A percentile compares a stretch with the other conserved stretches of the same genome.
These are phyloP conservation scores for Amblyornis subalaris DNA, from an alignment of 2,113 vertebrate genomes.

Conservation along the genomic window DNA sequence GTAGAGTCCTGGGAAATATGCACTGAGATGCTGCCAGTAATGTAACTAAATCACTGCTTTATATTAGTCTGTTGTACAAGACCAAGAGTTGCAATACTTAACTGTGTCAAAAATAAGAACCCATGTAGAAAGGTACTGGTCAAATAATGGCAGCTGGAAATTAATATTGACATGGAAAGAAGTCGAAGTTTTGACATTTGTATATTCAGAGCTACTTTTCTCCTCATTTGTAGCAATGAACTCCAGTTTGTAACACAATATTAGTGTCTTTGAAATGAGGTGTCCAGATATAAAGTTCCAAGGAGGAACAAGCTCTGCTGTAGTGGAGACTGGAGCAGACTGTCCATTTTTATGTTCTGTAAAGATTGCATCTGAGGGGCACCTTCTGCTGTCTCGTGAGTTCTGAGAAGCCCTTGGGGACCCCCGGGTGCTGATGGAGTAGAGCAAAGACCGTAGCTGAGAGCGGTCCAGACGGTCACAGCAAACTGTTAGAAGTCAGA, in stretches of 20 bases:
- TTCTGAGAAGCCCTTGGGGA: background rate
- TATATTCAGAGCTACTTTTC: background rate
- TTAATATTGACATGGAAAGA: background rate
- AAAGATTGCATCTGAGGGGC: background rate
- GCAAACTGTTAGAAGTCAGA: background rate
- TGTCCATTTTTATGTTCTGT: background rate
- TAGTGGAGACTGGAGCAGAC: background rate
- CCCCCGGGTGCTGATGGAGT: background rate
- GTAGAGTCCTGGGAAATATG: conserved; percentile 23
- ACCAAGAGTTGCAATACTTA: background rate
- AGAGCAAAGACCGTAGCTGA: background rate
- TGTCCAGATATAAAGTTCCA: background rate
- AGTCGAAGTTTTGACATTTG: background rate
- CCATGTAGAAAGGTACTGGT: background rate
- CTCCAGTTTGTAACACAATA: background rate
- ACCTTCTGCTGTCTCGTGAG: background rate
- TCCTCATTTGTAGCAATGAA: background rate
- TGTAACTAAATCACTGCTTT: conserved; percentile 43
- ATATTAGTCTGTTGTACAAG: background rate
- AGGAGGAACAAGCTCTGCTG: background rate
- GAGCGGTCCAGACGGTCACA: background rate
- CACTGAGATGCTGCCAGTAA: background rate
- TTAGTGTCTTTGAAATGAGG: background rate
- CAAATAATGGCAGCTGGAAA: background rate
- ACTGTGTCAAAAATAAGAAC: background rate